These are phyloP conservation scores for Aspiorhynchus laticeps DNA, from an alignment of 2,113 vertebrate species.

Conservation along the genomic window DNA sequence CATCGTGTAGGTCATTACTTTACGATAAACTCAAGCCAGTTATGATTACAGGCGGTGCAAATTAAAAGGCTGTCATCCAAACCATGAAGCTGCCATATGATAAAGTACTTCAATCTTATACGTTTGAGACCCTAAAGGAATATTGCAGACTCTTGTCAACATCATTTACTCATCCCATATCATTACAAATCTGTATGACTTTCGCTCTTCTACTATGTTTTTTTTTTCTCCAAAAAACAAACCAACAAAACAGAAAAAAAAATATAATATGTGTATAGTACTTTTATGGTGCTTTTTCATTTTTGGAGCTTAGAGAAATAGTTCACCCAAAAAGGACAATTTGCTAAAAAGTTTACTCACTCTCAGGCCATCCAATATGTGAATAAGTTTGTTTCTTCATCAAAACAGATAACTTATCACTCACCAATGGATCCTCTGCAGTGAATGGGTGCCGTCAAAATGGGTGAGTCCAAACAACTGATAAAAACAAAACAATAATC, in stretches of 20 bases:
- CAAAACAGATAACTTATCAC: background rate
- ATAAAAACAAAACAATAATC: background rate
- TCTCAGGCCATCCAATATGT: background rate
- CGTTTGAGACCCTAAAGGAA: background rate
- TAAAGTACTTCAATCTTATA: conserved; percentile 16
- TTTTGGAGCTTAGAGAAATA: background rate
- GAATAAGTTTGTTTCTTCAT: background rate
- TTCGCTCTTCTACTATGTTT: background rate
- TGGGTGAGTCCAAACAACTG: background rate
- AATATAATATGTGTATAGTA: background rate
- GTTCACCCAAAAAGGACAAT: background rate
- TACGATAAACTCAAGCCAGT: conserved; percentile 41
- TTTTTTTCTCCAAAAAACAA: background rate
- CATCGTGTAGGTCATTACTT: conserved; percentile 41
- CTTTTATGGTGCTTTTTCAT: background rate
- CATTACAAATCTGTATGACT: background rate
- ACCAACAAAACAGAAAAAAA: background rate
- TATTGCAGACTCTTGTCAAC: background rate
- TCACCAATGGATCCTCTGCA: background rate
- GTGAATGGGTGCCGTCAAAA: background rate
- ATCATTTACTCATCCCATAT: background rate
- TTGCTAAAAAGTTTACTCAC: background rate
- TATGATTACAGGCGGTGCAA: conserved; percentile 30
- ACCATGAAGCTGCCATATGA: conserved; percentile 13
- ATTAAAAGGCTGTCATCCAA: conserved; percentile 42